Percentiles rank a stretch among this genome's conserved stretches.
Evolutionary conservation across 2,888 invertebrate species (phyloP).

Genomic region (Thera obeliscata): DNA sequence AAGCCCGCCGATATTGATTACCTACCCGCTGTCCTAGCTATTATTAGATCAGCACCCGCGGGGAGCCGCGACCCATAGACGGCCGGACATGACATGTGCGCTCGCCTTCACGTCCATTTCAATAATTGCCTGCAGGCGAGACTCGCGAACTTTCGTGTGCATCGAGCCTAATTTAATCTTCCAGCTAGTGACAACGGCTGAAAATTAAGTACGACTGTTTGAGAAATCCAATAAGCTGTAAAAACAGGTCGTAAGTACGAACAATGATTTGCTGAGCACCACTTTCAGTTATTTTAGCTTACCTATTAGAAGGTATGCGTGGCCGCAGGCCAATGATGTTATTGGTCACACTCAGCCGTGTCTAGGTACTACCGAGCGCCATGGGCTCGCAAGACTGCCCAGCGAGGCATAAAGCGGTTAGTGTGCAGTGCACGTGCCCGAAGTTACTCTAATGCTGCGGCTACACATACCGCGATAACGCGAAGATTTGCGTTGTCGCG

Average conservation of each 20-base stretch:
- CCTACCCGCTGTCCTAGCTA: conserved; percentile 67
- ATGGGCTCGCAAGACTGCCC: no score
- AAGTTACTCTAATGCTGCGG: no score
- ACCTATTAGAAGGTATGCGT: not conserved
- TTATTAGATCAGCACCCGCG: conserved; percentile 64
- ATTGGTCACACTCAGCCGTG: not conserved
- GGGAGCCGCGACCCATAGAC: conserved; percentile 53
- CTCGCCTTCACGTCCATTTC: conserved; percentile 68
- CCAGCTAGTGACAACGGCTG: not conserved
- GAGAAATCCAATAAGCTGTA: not conserved
- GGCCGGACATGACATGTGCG: conserved; percentile 43
- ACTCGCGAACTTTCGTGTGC: conserved; percentile 26
- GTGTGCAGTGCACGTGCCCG: no score
- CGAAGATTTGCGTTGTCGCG: no score
- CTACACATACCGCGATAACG: no score
- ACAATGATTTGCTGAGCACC: conserved; percentile 1
- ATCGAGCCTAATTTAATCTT: conserved; percentile 3
- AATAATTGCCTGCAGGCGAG: conserved; percentile 67
- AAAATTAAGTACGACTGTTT: not conserved
- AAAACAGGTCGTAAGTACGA: conserved; percentile 1
- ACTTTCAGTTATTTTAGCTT: not conserved
- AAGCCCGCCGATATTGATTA: conserved; percentile 77
- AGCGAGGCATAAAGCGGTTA: no score
- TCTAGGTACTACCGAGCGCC: no score
- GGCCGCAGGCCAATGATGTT: not conserved